Base-by-base conservation (phyloP, 2,888 invertebrate genomes). In the Amblyjoppa fuscipennis region DNA sequence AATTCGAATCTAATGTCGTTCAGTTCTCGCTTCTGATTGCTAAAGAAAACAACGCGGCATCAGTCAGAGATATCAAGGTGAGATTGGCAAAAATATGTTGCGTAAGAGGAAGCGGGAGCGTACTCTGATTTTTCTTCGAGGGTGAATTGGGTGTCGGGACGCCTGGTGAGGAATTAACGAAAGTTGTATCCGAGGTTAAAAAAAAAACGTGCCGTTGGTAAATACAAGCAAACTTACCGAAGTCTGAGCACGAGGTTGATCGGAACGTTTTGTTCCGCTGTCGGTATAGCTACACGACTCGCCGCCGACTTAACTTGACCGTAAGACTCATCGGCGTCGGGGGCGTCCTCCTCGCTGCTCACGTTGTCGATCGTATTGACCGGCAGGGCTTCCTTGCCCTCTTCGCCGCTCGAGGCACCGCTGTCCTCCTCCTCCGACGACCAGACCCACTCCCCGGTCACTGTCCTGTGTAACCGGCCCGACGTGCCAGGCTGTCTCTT, bases 1-100 rank as follows among this genome's bases (percentile, higher is more conserved):
- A 98, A 99, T 94, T 99, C 99, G 94, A 99, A 99, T 90, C 99
- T 96, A 91, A 99, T 99, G 94, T 99, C 99, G 94, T 99, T 99
- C 88, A 99, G 95, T 94, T 99, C 99, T 80, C 97, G 96, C 87
- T 97, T 97, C 64, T 97, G 96, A 95, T 99, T 99, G 91, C 98
- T 97, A 93, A 70, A 94, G 11, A 41, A 94, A 84, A 86, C 85
- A 89, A 41, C 6, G 74, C 77, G 75, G 59, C 25, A 59, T 74
- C 41, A 49, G 28, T 28, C 3, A 59, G 11, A 49, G 71, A 70
- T 45, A 56, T 16, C 13, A 16, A 49, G 66, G 28, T 45, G 69
- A n/a, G 69, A n/a, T 71, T 41, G 11, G 41, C 16, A n/a, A 28
- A n/a, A 41, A 25, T 41, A 6, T 3, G 59, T 5, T 61, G 84